Evolutionary conservation across 2,113 vertebrate species (phyloP).

Genomic region (Coptodon bakossiorum): DNA sequence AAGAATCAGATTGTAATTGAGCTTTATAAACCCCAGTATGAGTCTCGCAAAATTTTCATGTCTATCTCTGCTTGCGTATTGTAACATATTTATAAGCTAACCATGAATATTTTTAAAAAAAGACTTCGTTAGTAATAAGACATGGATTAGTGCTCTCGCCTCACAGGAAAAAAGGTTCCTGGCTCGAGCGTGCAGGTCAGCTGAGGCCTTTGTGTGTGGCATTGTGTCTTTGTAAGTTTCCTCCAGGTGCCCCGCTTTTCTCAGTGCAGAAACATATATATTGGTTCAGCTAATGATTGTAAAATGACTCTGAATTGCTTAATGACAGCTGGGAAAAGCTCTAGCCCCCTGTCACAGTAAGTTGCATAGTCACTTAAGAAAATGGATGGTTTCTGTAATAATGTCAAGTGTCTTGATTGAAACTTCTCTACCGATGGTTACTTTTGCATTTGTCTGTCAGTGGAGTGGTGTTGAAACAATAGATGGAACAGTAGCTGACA

Average conservation of each 20-base stretch:
- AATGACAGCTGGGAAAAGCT: not conserved
- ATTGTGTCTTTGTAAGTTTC: not conserved
- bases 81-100: not conserved
- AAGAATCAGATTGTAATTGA: not conserved
- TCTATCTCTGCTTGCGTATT: not conserved
- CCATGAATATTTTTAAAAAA: not conserved
- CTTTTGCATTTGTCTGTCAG: not conserved
- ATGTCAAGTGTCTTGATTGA: not conserved
- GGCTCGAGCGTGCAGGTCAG: not conserved
- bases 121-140: not conserved
- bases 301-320: not conserved
- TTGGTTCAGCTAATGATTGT: not conserved
- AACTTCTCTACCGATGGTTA: not conserved
- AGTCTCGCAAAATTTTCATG: not conserved
- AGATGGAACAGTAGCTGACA: not conserved
- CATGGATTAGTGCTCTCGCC: not conserved
- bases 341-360: not conserved
- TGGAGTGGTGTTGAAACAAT: not conserved
- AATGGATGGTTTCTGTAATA: not conserved
- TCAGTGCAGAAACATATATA: not conserved
- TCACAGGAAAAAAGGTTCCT: not conserved
- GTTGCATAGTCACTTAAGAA: not conserved
- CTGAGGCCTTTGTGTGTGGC: not conserved
- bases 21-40: not conserved
- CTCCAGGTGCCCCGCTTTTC: not conserved